phyloP scores from a whole-genome alignment of 2,888 invertebrate species.

The Agrochola macilenta region DNA sequence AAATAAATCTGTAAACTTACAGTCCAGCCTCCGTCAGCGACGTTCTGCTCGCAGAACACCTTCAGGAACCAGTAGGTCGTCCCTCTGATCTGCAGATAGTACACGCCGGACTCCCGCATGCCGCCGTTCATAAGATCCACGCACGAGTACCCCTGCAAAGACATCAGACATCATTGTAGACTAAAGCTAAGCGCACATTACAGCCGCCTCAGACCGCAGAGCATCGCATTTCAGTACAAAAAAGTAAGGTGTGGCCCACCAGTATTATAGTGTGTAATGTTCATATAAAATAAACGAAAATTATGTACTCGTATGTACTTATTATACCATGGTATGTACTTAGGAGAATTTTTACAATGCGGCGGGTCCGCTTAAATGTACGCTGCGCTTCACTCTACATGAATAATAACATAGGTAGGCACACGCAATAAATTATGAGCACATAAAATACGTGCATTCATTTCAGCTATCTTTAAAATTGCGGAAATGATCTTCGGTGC shows the following conservation, averaged over 20 bases:
- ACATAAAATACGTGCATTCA: constrained; percentile 38
- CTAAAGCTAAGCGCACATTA: not conserved
- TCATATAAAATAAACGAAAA: not conserved
- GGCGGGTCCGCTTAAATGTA: no score
- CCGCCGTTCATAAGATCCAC: constrained; percentile 96
- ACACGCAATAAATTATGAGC: constrained; percentile 17
- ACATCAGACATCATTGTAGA: constrained; percentile 54
- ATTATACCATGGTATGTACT: no score
- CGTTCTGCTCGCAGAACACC: constrained; percentile 97
- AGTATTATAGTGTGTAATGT: not conserved
- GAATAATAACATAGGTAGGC: constrained; percentile 11
- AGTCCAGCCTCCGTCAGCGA: constrained; percentile 98
- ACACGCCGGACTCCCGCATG: constrained; percentile 96
- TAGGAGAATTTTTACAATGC: not conserved
- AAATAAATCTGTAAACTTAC: constrained; percentile 88
- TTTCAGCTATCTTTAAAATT: constrained; percentile 40
- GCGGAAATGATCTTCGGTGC: constrained; percentile 48
- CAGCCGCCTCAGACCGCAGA: not conserved
- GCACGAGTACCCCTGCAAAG: constrained; percentile 95
- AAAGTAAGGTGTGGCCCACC: not conserved
- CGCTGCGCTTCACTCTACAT: constrained; percentile 24
- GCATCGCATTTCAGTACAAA: constrained; percentile 2
- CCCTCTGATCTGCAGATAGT: constrained; percentile 96
- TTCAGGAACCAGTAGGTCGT: constrained; percentile 98
- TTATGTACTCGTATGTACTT: no score